phyloP scores from a whole-genome alignment of 2,888 invertebrate species.

The Leistus spinibarbis region DNA sequence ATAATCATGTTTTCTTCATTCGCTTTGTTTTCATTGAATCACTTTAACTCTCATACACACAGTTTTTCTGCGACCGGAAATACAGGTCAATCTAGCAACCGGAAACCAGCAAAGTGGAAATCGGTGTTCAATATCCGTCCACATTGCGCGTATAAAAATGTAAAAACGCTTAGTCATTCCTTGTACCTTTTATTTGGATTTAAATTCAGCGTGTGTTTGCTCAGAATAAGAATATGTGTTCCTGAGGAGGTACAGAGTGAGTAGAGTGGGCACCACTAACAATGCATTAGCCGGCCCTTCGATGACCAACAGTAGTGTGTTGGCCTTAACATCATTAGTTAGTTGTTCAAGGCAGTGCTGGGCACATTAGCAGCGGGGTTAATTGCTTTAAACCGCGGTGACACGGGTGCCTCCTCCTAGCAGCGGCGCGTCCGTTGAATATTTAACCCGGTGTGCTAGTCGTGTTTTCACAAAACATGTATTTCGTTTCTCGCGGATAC shows the following conservation, averaged over 20 bases:
- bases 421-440: conserved; percentile 30
- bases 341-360: not conserved
- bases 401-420: conserved; percentile 40
- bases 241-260: not conserved
- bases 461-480: conserved; percentile 20
- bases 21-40: too few relatives aligned
- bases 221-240: too few relatives aligned
- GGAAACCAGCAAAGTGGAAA: conserved; percentile 34
- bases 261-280: not conserved
- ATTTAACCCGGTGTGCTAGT: conserved; percentile 30
- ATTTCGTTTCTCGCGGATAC: conserved; percentile 39
- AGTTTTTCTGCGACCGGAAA: too few relatives aligned
- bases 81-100: not conserved
- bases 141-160: too few relatives aligned
- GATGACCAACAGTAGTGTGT: not conserved
- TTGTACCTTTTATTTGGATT: not conserved
- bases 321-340: not conserved
- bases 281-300: not conserved
- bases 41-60: too few relatives aligned
- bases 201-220: too few relatives aligned
- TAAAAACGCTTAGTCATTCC: not conserved
- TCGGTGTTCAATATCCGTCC: conserved; percentile 18
- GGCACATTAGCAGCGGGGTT: conserved; percentile 38
- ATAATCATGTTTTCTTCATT: too few relatives aligned
- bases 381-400: conserved; percentile 41